phyloP scores from a whole-genome alignment of 2,888 invertebrate genomes.

The Zele albiditarsus region DNA sequence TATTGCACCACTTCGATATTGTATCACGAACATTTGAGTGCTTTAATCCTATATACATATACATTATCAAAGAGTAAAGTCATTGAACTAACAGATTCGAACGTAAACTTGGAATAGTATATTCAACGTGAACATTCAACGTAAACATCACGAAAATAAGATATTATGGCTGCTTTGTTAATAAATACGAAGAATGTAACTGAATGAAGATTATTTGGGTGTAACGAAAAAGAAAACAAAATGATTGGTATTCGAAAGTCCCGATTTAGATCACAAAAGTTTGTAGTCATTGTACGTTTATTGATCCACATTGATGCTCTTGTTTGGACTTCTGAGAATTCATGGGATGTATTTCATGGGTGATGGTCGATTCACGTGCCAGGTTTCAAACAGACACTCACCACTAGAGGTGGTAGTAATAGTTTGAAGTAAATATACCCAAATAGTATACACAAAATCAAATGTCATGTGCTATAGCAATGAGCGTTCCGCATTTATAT shows the following conservation, averaged over 20 bases:
- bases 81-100: no score
- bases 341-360: slow-evolving; percentile 17
- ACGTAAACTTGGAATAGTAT: no score
- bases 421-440: background rate
- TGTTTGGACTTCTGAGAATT: slow-evolving; percentile 39
- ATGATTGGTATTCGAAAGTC: background rate
- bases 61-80: no score
- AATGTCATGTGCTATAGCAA: slow-evolving; percentile 53
- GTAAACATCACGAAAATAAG: no score
- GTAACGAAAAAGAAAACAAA: background rate
- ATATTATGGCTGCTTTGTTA: no score
- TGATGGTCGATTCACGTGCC: slow-evolving; percentile 49
- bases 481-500: slow-evolving; percentile 24
- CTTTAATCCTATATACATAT: no score
- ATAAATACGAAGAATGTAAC: no score
- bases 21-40: no score
- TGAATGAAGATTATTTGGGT: no score
- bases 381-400: slow-evolving; percentile 31
- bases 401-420: background rate
- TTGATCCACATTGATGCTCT: background rate
- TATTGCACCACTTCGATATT: background rate
- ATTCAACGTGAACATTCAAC: no score
- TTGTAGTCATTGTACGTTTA: background rate
- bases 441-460: slow-evolving; percentile 44
- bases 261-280: background rate